Base-by-base conservation (phyloP, 2,888 invertebrate genomes). In the Sericinus montela region DNA sequence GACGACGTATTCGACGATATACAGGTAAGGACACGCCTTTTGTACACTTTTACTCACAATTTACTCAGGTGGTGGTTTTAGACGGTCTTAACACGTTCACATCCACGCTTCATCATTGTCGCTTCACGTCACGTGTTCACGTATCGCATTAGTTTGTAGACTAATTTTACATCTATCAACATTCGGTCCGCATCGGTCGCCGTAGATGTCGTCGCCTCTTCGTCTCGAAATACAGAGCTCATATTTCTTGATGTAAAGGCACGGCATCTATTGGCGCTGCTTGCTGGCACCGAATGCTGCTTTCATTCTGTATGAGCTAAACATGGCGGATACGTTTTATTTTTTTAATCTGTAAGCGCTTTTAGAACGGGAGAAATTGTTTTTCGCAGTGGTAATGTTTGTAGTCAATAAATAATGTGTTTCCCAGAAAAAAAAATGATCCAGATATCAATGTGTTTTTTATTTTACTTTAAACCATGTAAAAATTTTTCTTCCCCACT, bases 1-100 rank as follows among this genome's bases (percentile, higher is more conserved):
- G 87, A 88, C 69, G 87, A 89, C 64, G 87, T 87, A 15, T 89
- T 87, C 75, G 67, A 67, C 53, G 88, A 87, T 54, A 83, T 84
- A 49, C 88, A 87, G 88, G 89, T 89, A 69, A 76, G 71, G 55
- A 55, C 46, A 45, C 51, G 54, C 57, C 56, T 55, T 38, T 36
- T 42, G 41, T 38, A n/a, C 32, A n/a, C 44, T 39, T 56, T 56
- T 59, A 58, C 6, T 32, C 32, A 32, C 58, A 56, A 56, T 56
- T 58, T 70, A 68, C 69, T 59, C 75, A 72, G 87, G 87, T 87
- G 86, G 76, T 73, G 87, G 86, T 75, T 65, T 63, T 44, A 49
- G 40, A 54, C 54, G 71, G 76, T 72, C 5, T 80, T 86, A 83
- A 87, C 86, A 85, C 86, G 87, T 85, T 87, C 87, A 86, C 86